These are phyloP conservation scores for Natrix natrix DNA, from an alignment of 2,797 vertebrate species.

Conservation along the genomic window DNA sequence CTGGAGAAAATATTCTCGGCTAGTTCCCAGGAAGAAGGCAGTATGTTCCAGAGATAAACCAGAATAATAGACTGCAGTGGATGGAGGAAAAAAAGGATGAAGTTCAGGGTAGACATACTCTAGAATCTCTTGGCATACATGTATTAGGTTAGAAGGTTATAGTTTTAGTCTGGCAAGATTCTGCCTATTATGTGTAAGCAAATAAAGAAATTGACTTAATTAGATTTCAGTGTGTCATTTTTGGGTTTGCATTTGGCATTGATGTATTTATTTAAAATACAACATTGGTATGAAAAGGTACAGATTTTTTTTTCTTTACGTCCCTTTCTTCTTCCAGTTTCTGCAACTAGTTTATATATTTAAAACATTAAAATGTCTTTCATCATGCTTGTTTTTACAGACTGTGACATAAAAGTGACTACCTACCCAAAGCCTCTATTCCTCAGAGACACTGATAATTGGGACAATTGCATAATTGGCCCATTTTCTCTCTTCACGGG, in stretches of 20 bases:
- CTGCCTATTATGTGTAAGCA: neutral
- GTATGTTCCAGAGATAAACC: neutral
- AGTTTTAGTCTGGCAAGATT: neutral
- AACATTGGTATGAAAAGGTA: neutral
- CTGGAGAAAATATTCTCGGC: neutral
- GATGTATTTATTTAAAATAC: neutral
- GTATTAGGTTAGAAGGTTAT: neutral
- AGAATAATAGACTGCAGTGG: neutral
- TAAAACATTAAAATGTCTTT: constrained; percentile 30
- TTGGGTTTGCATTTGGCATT: neutral
- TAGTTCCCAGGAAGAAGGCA: neutral
- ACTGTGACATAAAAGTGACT: constrained; percentile 36
- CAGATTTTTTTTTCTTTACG: neutral
- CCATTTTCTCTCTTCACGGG: constrained; percentile 36
- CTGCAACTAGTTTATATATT: neutral
- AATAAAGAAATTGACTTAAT: neutral
- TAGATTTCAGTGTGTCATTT: neutral
- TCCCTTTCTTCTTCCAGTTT: neutral
- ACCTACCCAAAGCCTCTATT: neutral
- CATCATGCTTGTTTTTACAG: constrained; percentile 19
- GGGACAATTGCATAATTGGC: constrained; percentile 7
- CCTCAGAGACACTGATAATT: neutral
- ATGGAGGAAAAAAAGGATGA: neutral
- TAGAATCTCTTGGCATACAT: neutral
- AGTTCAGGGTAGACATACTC: neutral